Evolutionary conservation across 1,140 invertebrate genomes (phyloP), one percentile per base, ranked within the genome.

Genomic region (Apis cerana): DNA sequence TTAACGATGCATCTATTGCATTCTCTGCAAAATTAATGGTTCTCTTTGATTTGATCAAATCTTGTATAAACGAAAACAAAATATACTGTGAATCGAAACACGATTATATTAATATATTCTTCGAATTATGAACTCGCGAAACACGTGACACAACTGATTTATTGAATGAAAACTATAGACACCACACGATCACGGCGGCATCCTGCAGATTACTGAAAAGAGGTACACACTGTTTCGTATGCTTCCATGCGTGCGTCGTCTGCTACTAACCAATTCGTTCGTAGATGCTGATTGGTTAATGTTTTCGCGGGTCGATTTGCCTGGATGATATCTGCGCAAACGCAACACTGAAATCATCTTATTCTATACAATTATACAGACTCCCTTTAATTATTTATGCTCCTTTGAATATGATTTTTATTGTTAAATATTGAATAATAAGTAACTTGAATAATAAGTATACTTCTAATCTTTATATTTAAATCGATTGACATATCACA

Each of bases 271-370:
- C 85, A 65, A 74, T 23, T 43, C 27, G 61, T 68, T 68, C 52
- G 75, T 11, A 65, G 21, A 15, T 79, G 80, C 82, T 61, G 74
- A 91, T 90, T 91, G 85, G 85, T 68, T 71, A 74, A 82, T 78
- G 89, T 91, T 94, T 94, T 94, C 92, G 91, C 92, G 91, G 93
- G 92, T 94, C 92, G 93, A 94, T 94, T 89, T 90, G 84, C 81
- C 87, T 85, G 86, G 87, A 84, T 58, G 72, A 68, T 50, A 21
- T n/a, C 61, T 70, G 89, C 92, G 91, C 90, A 91, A 80, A 90
- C 91, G 90, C 84, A 70, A 2, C 15, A 52, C 17, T 62, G 21
- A 48, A 43, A 48, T 69, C 17, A 12, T 21, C 17, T 56, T 15
- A 11, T 15, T 54, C 17, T 62, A 33, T 48, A 17, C 19, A 5